Conservation (phyloP, 2,113 vertebrate genomes). For the Albula goreensis region DNA sequence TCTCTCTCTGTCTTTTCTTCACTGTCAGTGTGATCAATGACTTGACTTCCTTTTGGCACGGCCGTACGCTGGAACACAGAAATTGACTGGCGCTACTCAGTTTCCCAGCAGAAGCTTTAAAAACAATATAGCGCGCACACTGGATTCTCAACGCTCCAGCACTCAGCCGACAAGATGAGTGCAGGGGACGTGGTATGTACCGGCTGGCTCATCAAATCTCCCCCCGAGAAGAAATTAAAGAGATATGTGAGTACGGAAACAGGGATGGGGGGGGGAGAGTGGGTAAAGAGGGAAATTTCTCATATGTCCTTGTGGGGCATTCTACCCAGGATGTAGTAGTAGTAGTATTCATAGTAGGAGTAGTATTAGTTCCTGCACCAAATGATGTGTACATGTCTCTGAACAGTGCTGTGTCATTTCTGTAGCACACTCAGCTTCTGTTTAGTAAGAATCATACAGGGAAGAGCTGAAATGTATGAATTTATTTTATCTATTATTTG, state of each 20-base stretch:
- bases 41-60: slow-evolving; percentile 81
- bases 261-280: slow-evolving; percentile 18
- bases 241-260: slow-evolving; percentile 88
- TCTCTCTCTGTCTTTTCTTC: slow-evolving; percentile 50
- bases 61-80: slow-evolving; percentile 66
- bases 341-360: slow-evolving; percentile 16
- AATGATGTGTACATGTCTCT: slow-evolving; percentile 15
- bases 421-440: not conserved
- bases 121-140: slow-evolving; percentile 53
- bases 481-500: not conserved
- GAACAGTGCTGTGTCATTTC: slow-evolving; percentile 5
- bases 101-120: slow-evolving; percentile 59
- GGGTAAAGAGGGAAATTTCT: slow-evolving; percentile 21
- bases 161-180: slow-evolving; percentile 80
- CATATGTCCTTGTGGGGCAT: slow-evolving; percentile 43
- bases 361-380: slow-evolving; percentile 46
- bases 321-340: slow-evolving; percentile 29
- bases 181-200: slow-evolving; percentile 89
- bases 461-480: not conserved
- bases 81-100: slow-evolving; percentile 70
- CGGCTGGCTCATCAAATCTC: slow-evolving; percentile 98
- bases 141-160: slow-evolving; percentile 59
- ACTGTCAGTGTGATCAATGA: slow-evolving; percentile 75
- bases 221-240: slow-evolving; percentile 96
- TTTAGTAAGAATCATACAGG: slow-evolving; percentile 1